Evolutionary conservation across 2,113 vertebrate species (phyloP).

Genomic region (Elachura formosa): DNA sequence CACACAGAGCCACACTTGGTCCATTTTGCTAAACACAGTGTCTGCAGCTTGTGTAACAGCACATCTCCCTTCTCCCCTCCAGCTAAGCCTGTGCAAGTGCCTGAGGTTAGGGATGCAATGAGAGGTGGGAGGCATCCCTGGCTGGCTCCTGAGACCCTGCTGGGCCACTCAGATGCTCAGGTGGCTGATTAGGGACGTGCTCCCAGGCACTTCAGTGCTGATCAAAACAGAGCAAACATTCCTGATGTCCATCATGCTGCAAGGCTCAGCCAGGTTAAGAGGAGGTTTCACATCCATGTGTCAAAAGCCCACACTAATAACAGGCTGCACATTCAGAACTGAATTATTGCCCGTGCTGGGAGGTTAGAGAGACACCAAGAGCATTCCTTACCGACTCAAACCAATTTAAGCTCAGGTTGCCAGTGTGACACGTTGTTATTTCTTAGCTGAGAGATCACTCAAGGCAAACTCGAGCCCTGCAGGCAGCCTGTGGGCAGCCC

Average conservation of each 20-base stretch:
- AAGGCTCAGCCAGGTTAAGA: not conserved
- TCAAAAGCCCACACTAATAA: not conserved
- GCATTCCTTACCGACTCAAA: not conserved
- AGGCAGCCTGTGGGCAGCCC: not conserved
- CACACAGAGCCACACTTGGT: not conserved
- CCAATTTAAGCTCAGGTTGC: not conserved
- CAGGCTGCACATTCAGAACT: not conserved
- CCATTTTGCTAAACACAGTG: not conserved
- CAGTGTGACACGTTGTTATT: constrained; percentile 10
- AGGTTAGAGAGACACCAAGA: not conserved
- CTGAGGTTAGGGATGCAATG: not conserved
- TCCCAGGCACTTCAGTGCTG: not conserved
- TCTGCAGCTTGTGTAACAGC: not conserved
- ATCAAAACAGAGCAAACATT: not conserved
- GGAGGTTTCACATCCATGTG: not conserved
- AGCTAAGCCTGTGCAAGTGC: fast-evolving
- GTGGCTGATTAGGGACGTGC: fast-evolving
- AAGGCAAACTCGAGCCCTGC: not conserved
- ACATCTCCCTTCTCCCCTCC: not conserved
- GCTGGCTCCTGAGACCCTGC: not conserved
- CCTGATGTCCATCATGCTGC: not conserved
- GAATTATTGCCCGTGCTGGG: not conserved
- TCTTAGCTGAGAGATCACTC: not conserved
- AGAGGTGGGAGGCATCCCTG: not conserved
- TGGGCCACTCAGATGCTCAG: not conserved